Evolutionary conservation across 2,113 vertebrate species (phyloP).

Genomic region (Sisor rabdophorus): DNA sequence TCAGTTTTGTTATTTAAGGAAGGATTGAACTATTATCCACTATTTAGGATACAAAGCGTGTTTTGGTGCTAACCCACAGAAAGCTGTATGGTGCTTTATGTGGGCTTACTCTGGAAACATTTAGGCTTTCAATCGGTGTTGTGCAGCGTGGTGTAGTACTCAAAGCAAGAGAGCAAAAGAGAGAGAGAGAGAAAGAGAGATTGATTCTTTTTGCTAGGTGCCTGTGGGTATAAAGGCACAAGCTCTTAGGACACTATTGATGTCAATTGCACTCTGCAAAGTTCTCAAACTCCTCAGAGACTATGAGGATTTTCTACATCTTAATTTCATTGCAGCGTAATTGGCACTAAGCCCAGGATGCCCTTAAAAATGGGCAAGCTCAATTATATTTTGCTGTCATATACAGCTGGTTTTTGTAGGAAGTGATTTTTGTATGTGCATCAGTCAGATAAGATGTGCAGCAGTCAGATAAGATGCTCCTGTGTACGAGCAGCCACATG

Average conservation of each 20-base stretch:
- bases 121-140: conserved; percentile 57
- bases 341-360: conserved; percentile 1
- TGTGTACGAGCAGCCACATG: neutral
- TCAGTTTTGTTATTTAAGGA: neutral
- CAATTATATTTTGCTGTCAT: conserved; percentile 12
- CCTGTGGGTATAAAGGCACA: conserved; percentile 19
- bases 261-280: conserved; percentile 28
- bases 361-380: conserved; percentile 2
- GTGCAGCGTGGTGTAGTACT: conserved; percentile 33
- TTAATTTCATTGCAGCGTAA: neutral
- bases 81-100: conserved; percentile 58
- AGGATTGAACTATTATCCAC: neutral
- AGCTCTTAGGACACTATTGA: conserved; percentile 14
- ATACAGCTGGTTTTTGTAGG: neutral
- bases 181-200: conserved; percentile 10
- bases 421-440: neutral
- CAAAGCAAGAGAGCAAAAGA: conserved; percentile 13
- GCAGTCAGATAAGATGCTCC: neutral
- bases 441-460: neutral
- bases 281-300: neutral
- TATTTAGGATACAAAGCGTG: neutral
- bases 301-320: neutral
- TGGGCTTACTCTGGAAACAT: conserved; percentile 53
- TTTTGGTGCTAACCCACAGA: neutral
- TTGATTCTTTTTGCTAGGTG: conserved; percentile 23